Base-by-base conservation (phyloP, 1,140 invertebrate genomes). In the Odontomachus brunneus region DNA sequence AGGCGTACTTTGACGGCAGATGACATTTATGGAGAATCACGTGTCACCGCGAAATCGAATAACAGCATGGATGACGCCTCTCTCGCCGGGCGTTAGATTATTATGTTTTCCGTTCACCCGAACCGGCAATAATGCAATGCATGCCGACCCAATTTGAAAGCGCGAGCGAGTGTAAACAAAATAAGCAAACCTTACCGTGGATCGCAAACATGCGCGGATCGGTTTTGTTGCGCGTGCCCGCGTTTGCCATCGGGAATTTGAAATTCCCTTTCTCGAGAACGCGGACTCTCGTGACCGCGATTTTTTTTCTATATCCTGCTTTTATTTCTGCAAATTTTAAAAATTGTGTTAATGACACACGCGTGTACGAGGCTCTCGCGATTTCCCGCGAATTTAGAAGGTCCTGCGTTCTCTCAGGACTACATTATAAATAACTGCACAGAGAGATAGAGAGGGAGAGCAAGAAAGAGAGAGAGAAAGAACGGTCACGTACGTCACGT, bases 401-500 rank as follows among this genome's bases (percentile, higher is more conserved):
- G 29, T 33, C n/a, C n/a, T 33, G 29, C 38, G 38, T 7, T 3
- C 3, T 7, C 38, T 44, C 38, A 4, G 38, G 38, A 44, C 38
- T 9, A 22, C 55, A 57, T 57, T 69, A 57, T 53, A 71, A 71
- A 53, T 55, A 76, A 60, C 26, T 38, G 55, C 44, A 59, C 80
- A 26, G 38, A 44, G 38, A 44, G 38, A 44, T 4, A 44, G 38
- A 44, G 38, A 44, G 38, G 9, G 38, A 44, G 38, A 9, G 38
- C 38, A 7, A 11, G 38, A 4, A 11, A 44, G 38, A 11, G 44
- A 29, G 38, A 11, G 38, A 11, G 38, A 11, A 7, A 44, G 44
- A 44, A 15, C 60, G 59, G 82, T 80, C 82, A 78, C 82, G 82
- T 83, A 82, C 29, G 62, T 74, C 59, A 63, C 78, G 69, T 12